Evolutionary conservation across 1,140 invertebrate species (phyloP), one percentile per base, ranked within the genome.

Genomic region (Drosophila bifasciata): DNA sequence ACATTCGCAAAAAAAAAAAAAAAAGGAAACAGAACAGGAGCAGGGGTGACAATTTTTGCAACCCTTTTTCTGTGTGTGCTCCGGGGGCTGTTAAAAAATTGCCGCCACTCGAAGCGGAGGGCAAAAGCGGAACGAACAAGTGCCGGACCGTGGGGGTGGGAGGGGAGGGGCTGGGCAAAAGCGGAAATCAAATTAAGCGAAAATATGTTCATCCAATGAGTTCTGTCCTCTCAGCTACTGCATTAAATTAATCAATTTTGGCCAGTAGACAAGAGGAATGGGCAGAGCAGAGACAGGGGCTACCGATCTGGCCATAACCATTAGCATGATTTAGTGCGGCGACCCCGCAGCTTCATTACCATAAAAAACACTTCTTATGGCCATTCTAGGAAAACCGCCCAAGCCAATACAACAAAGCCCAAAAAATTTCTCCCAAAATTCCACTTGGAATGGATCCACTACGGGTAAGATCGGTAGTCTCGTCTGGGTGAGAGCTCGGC

Each of bases 221-320:
- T 13, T 56, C 41, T 40, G 51, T 52, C 43, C 43, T 53, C 46
- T 23, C n/a, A 23, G 21, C 49, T 69, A 45, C 83, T 67, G 67
- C 74, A 89, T 89, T 78, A 62, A 89, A 89, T 89, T 89, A 89
- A 89, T 89, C 85, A 89, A 89, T 89, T 89, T 89, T 89, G 81
- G 89, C 77, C 80, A 64, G 53, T 40, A 43, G 46, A 28, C 11
- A 16, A 23, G 15, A 0, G 15, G 9, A 64, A 15, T 9, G 7
- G 49, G 6, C 7, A 17, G 5, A 13, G 19, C 21, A 23, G 9
- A 11, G 28, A 25, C 3, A 36, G 15, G 8, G 9, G n/a, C n/a
- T 5, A 19, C 56, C 70, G 61, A 83, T 78, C 63, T 44, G 49
- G 50, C 32, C 43, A 49, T 50, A 0, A 56, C 77, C 81, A 86